Evolutionary conservation across 1,140 invertebrate genomes (phyloP).

Genomic region (Vollenhovia emeryi): DNA sequence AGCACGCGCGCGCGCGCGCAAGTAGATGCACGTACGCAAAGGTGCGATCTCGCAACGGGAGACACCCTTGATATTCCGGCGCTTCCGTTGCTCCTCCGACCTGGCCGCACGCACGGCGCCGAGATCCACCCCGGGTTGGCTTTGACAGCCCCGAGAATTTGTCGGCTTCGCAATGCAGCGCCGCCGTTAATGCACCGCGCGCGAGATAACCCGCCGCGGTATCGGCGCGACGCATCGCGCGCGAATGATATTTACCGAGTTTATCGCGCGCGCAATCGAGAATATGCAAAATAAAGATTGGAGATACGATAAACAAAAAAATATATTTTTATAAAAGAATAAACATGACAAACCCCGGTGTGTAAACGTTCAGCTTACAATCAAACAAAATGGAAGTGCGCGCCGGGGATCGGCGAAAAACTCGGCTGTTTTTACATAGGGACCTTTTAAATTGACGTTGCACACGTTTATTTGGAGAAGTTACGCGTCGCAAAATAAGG

Average conservation of each 20-base stretch:
- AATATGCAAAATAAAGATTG: neutral
- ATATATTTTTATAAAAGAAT: conserved; percentile 2
- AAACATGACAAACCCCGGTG: neutral
- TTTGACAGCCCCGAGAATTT: conserved; percentile 14
- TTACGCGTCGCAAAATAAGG: too few relatives aligned
- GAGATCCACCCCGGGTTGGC: conserved; percentile 8
- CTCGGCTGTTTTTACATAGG: too few relatives aligned
- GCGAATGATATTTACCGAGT: neutral
- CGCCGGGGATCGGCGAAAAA: neutral
- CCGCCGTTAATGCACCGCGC: neutral
- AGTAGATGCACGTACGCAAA: conserved; percentile 42
- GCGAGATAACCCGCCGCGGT: neutral
- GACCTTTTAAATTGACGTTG: too few relatives aligned
- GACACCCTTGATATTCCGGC: conserved; percentile 62
- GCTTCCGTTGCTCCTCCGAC: conserved; percentile 45
- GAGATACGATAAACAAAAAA: conserved; percentile 10
- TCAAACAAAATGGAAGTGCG: neutral
- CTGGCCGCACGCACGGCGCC: conserved; percentile 37
- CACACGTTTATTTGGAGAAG: too few relatives aligned
- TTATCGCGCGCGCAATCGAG: neutral
- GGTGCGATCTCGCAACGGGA: conserved; percentile 60
- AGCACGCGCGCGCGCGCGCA: conserved; percentile 49
- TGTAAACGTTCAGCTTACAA: neutral
- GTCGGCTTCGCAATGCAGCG: neutral
- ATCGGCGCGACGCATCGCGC: neutral